These are phyloP conservation scores for Drosophila seclusa DNA, from an alignment of 2,888 invertebrate genomes.

Conservation along the genomic window DNA sequence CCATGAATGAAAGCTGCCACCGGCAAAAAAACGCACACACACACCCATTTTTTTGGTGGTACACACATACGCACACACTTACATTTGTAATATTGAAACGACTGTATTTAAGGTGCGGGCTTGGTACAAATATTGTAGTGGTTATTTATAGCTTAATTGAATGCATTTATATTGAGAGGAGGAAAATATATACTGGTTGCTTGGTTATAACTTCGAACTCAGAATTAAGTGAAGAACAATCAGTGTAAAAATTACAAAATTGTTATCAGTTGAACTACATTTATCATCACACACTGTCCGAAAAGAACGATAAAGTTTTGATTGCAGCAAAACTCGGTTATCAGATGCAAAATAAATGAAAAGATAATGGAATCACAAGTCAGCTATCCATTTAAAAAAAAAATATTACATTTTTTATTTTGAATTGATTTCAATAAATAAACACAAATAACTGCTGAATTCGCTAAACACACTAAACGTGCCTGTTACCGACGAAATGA, in stretches of 20 bases:
- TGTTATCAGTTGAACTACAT: neutral
- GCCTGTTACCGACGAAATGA: neutral
- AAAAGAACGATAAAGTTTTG: neutral
- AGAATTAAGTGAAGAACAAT: neutral
- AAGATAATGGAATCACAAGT: neutral
- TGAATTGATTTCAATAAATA: neutral
- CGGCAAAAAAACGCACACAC: constrained; percentile 48
- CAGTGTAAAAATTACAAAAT: neutral
- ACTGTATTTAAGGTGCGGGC: constrained; percentile 13
- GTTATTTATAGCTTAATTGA: neutral
- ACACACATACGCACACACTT: neutral
- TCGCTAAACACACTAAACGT: constrained; percentile 3
- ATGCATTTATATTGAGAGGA: neutral
- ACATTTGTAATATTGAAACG: neutral
- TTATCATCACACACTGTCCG: neutral
- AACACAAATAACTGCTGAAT: neutral
- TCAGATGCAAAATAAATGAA: neutral
- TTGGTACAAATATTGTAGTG: neutral
- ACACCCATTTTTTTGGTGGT: neutral
- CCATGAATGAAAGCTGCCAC: constrained; percentile 72
- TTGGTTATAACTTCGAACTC: neutral
- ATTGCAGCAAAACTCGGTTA: neutral
- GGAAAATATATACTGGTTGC: neutral
- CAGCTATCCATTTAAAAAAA: neutral
- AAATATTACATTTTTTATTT: neutral